Base-by-base conservation (phyloP, 2,888 invertebrate species). In the Bugulina stolonifera region DNA sequence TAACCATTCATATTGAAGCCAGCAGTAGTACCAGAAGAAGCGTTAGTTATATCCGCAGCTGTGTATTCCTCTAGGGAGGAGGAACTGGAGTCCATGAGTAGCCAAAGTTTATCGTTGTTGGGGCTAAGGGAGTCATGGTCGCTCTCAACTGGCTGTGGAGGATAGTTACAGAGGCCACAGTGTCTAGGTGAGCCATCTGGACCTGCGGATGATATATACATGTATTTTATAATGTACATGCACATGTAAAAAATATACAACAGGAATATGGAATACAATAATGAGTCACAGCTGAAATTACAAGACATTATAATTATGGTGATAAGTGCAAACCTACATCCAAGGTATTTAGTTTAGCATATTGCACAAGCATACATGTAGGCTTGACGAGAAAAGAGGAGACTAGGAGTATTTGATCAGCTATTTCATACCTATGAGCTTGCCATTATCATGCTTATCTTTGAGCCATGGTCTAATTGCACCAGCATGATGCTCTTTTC, bases 401-500 rank as follows among this genome's bases (percentile, higher is more conserved):
- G n/a, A n/a, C n/a, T n/a, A n/a, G n/a, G n/a, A n/a, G n/a, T n/a
- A n/a, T n/a, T n/a, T n/a, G n/a, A n/a, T n/a, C n/a, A n/a, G n/a
- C 18, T 43, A 43, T 43, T 10, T 18, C 43, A 43, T 34, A 64
- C 64, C 64, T 32, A 64, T 64, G 10, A 64, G 82, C 71, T 79
- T 80, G 14, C 78, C 79, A 75, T 80, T 80, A 76, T 79, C 79
- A n/a, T 78, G 78, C 23, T 77, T 73, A 34, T 79, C 79, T 54
- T 76, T 79, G 75, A 77, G 73, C 73, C 82, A 83, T 54, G 75
- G 75, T 69, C 84, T 77, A 10, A 79, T 72, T 10, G 84, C 84
- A 1, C 84, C 84, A 22, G 78, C 80, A 77, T 84, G 84, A 74
- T 82, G 79, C 2, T 76, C 73, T 5, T 79, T 79, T 54, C 84